Evolutionary conservation across 2,113 vertebrate genomes (phyloP).

Genomic region (Carettochelys insculpta): DNA sequence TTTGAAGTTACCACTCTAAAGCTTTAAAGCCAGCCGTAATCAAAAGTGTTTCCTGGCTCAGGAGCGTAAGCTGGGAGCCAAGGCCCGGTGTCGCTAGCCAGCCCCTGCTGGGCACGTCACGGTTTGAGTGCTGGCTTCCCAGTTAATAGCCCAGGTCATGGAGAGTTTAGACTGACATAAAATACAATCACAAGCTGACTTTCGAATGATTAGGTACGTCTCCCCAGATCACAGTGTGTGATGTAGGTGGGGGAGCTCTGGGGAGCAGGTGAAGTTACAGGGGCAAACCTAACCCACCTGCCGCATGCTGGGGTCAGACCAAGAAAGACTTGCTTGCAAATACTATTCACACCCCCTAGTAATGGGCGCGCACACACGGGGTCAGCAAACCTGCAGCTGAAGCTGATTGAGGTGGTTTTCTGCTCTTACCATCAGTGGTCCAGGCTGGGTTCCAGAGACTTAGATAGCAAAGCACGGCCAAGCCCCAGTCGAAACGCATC

Average conservation of each 20-base stretch:
- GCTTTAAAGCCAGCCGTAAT: slow-evolving; percentile 29
- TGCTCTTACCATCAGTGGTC: slow-evolving; percentile 44
- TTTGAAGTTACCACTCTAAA: slow-evolving; percentile 16
- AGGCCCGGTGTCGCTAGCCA: slow-evolving; percentile 11
- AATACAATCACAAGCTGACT: neutral
- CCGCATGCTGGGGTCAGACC: neutral
- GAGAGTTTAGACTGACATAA: slow-evolving; percentile 41
- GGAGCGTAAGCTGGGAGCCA: neutral
- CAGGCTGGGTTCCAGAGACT: neutral
- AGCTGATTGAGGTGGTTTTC: neutral
- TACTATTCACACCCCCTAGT: neutral
- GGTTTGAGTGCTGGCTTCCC: neutral
- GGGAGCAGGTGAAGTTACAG: neutral
- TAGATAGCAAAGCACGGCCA: neutral
- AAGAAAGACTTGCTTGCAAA: neutral
- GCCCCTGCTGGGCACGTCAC: no score
- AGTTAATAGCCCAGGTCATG: slow-evolving; percentile 34
- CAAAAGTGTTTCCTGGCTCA: slow-evolving; percentile 30
- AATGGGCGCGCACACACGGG: neutral
- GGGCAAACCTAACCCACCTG: neutral
- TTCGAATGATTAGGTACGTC: neutral
- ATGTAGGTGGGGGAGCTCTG: neutral
- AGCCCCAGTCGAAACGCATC: neutral
- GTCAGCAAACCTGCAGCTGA: neutral
- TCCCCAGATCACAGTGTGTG: neutral